A percentile compares a stretch with the other conserved stretches of the same genome.
Conservation (phyloP, 1,140 invertebrate species). For the Aphaenogaster floridana region DNA sequence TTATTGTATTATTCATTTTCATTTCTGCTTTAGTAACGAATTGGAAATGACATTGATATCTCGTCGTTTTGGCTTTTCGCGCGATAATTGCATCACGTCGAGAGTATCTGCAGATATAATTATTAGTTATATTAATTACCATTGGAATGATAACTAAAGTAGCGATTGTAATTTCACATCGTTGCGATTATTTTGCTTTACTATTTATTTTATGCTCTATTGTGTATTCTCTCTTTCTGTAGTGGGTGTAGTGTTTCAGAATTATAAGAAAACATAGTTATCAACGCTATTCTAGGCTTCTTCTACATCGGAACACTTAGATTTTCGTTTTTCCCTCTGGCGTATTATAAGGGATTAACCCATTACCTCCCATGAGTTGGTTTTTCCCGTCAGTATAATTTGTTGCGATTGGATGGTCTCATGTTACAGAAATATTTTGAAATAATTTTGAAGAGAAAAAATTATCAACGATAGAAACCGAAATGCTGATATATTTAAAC, state of each 20-base stretch:
- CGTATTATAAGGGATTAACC: constrained; percentile 1
- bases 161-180: constrained; percentile 9
- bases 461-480: not conserved
- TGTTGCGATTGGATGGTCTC: not conserved
- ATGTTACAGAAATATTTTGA: not conserved
- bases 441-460: not conserved
- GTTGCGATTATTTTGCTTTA: not conserved
- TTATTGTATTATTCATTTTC: not conserved
- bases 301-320: not conserved
- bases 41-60: not conserved
- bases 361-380: not conserved
- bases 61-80: not conserved
- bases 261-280: constrained; percentile 30
- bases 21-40: not conserved
- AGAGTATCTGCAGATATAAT: constrained; percentile 9
- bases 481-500: not conserved
- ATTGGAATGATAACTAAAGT: not conserved
- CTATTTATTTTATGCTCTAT: not conserved
- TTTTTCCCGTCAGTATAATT: constrained; percentile 29
- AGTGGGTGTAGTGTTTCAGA: not conserved
- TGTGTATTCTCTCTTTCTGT: not conserved
- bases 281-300: not conserved
- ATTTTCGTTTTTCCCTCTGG: not conserved
- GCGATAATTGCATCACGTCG: not conserved
- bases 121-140: constrained; percentile 22